Percentiles rank a stretch among this genome's conserved stretches.
These are phyloP conservation scores for Carettochelys insculpta DNA, from an alignment of 2,113 vertebrate species.

Conservation along the genomic window DNA sequence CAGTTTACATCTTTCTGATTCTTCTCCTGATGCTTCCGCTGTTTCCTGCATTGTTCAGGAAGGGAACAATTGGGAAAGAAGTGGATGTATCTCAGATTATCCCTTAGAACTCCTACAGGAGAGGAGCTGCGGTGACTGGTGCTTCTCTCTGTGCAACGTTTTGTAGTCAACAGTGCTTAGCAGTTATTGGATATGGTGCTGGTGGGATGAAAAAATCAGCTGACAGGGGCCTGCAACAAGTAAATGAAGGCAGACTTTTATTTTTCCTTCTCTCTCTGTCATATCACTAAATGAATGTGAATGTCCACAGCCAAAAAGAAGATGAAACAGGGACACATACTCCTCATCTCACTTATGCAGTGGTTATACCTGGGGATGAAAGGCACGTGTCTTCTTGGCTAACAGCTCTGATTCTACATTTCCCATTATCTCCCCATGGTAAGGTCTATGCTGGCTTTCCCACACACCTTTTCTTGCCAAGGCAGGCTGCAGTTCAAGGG, in stretches of 20 bases:
- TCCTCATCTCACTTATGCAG: neutral
- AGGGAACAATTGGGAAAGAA: neutral
- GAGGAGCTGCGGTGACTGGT: neutral
- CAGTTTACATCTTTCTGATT: slow-evolving; percentile 42
- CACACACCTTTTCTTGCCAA: neutral
- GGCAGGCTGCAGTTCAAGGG: neutral
- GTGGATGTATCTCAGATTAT: too few species aligned
- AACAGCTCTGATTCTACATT: neutral
- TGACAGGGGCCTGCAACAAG: neutral
- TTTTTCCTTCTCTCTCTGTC: neutral
- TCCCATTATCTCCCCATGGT: neutral
- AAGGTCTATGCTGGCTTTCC: neutral
- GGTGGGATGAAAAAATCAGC: neutral
- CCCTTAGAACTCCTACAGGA: neutral
- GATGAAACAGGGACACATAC: neutral
- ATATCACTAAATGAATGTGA: neutral
- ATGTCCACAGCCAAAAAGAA: neutral
- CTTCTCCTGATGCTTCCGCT: slow-evolving; percentile 50
- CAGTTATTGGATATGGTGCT: neutral
- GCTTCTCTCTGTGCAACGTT: neutral
- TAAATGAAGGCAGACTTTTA: neutral
- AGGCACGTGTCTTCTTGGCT: neutral
- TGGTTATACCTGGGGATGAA: neutral
- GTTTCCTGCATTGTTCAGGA: neutral
- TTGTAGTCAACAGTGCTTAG: neutral